A percentile compares a stretch with the other conserved stretches of the same genome.
Evolutionary conservation across 2,113 vertebrate genomes (phyloP).

Genomic region (Trochalopteron elliotii): DNA sequence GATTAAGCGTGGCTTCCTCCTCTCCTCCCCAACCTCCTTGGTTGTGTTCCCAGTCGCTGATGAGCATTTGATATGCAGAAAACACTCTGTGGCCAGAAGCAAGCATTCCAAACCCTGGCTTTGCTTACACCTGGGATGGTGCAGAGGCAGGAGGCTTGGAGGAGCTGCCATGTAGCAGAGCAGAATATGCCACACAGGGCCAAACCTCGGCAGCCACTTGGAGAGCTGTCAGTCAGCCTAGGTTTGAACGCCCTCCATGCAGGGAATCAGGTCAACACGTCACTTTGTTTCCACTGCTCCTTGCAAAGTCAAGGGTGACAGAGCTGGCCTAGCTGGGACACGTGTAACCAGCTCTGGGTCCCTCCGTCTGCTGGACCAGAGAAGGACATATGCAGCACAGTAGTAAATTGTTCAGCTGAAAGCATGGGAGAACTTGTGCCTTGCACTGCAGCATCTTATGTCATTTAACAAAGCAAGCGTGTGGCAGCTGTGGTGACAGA

Average conservation of each 20-base stretch:
- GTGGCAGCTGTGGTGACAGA: conserved; percentile 57
- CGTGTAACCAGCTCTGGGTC: background rate
- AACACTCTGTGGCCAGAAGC: background rate
- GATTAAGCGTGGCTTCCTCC: background rate
- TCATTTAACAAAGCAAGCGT: conserved; percentile 52
- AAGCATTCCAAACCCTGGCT: background rate
- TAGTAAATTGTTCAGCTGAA: conserved; percentile 25
- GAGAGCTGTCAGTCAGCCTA: background rate
- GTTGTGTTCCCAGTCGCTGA: background rate
- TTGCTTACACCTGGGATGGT: fast-evolving
- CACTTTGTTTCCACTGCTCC: background rate
- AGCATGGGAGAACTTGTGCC: conserved; percentile 5
- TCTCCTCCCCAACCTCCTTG: background rate
- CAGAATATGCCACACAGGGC: background rate
- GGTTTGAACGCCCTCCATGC: background rate
- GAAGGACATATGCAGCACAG: background rate
- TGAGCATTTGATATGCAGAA: background rate
- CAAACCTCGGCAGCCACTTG: background rate
- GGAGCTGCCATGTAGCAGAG: background rate
- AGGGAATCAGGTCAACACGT: background rate
- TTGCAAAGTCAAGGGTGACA: background rate
- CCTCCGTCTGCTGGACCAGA: background rate
- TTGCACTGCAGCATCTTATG: conserved; percentile 59
- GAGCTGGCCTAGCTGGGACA: background rate
- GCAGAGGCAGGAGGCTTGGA: background rate